Base-by-base conservation (phyloP, 2,797 vertebrate species). In the Staurois parvus region DNA sequence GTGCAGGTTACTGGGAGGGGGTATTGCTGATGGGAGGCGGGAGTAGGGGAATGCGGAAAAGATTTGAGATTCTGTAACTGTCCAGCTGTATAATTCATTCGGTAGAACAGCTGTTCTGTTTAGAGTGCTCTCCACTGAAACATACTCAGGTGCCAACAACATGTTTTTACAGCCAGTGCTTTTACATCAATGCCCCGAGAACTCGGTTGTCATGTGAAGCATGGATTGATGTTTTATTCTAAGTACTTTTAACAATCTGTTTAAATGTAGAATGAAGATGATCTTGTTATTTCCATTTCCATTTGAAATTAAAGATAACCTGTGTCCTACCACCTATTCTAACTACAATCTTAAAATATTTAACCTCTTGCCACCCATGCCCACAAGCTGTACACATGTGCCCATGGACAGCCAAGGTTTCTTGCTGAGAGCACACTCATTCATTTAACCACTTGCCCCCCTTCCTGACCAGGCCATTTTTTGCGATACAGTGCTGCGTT, bases 41-140 rank as follows among this genome's bases (percentile, higher is more conserved):
- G 9, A 24, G 59, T n/a, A 62, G 59, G 59, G n/a, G 66, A 68
- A 29, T 68, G 66, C 66, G 11, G 66, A 68, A 26, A 8, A 68
- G 66, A 32, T 68, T 68, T 30, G 13, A 68, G 66, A 68, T 68
- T 68, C 66, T 68, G 26, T 29, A 68, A 30, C 66, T 30, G 66
- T 68, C 66, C 66, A 19, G 66, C 29, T 68, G 66, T 32, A 29
- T 29, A 68, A 68, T 68, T 68, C 28, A 29, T 30, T 68, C 8
- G 28, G 26, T 29, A n/a, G 24, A 29, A 30, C 66, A 68, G 66
- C 12, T 32, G 66, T 30, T 68, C n/a, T 68, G 66, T 68, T 68
- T 29, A n/a, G n/a, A 68, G 29, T 30, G 11, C 5, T 17, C 29
- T 68, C 29, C 30, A 4, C 59, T 64, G 59, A 64, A n/a, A n/a